A percentile compares a stretch with the other conserved stretches of the same genome.
Conservation (phyloP, 2,797 vertebrate species). For the Enteromius thamalakanensis region DNA sequence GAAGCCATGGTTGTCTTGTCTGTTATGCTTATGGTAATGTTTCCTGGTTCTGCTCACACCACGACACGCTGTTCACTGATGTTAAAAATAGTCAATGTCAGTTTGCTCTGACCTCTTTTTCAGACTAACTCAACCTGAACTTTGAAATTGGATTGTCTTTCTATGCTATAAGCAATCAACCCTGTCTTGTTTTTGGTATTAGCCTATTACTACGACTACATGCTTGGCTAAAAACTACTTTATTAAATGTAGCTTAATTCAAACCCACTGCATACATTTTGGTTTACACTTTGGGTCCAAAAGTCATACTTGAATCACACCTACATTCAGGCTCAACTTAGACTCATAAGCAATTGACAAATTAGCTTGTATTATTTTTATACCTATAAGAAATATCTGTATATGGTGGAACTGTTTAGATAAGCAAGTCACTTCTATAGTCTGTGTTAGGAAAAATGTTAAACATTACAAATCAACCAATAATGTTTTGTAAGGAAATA, state of each 20-base stretch:
- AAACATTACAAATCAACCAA: too few species aligned
- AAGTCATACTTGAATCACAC: background rate
- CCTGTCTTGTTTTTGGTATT: background rate
- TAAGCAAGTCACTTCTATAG: background rate
- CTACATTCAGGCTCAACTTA: background rate
- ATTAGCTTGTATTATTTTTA: background rate
- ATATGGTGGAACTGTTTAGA: background rate
- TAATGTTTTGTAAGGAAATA: too few species aligned
- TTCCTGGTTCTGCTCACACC: slow-evolving; percentile 17
- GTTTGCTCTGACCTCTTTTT: slow-evolving; percentile 38
- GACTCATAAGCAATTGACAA: background rate
- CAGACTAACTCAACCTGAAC: background rate
- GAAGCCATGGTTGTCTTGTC: slow-evolving; percentile 45
- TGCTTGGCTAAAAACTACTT: background rate
- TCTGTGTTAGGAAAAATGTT: background rate
- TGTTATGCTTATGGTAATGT: slow-evolving; percentile 36
- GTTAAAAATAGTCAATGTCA: slow-evolving; percentile 29
- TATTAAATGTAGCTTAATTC: background rate
- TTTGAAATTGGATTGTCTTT: background rate
- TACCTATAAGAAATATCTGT: background rate
- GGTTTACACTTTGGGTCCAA: background rate
- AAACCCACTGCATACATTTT: background rate
- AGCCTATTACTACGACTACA: background rate
- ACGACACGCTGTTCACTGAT: background rate
- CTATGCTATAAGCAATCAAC: background rate